Conservation (phyloP, 2,888 invertebrate species). For the Agrypnus murinus region DNA sequence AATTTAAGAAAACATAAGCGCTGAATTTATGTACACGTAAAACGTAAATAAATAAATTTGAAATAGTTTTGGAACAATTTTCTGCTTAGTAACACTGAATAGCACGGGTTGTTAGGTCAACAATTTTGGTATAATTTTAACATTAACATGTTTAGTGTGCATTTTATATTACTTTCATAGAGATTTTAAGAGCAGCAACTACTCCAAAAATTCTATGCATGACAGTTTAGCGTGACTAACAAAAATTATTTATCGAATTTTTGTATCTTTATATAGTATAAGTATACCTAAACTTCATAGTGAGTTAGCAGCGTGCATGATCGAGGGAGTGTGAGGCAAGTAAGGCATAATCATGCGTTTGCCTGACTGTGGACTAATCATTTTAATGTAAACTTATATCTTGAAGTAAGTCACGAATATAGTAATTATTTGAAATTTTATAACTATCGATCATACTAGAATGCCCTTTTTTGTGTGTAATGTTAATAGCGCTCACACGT, state of each 20-base stretch:
- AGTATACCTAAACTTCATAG: slow-evolving; percentile 50
- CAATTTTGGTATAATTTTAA: slow-evolving; percentile 39
- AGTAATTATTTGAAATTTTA: slow-evolving; percentile 55
- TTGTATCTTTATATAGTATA: slow-evolving; percentile 51
- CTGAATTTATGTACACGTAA: slow-evolving; percentile 14
- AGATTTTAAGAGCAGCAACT: slow-evolving; percentile 16
- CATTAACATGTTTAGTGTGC: slow-evolving; percentile 44
- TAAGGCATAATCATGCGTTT: slow-evolving; percentile 57
- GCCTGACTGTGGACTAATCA: slow-evolving; percentile 57
- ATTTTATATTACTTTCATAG: slow-evolving; percentile 32
- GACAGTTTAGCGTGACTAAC: slow-evolving; percentile 52
- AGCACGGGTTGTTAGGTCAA: slow-evolving; percentile 31
- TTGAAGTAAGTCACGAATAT: slow-evolving; percentile 56
- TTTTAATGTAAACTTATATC: slow-evolving; percentile 56
- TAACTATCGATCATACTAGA: slow-evolving; percentile 34
- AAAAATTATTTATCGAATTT: slow-evolving; percentile 56
- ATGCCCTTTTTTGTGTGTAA: background rate
- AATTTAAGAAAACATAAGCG: slow-evolving; percentile 1
- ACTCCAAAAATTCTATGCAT: slow-evolving; percentile 46
- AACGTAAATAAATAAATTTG: slow-evolving; percentile 1
- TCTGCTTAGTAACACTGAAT: slow-evolving; percentile 20
- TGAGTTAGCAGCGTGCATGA: slow-evolving; percentile 49
- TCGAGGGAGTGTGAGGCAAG: slow-evolving; percentile 54
- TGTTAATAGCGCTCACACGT: slow-evolving; percentile 11
- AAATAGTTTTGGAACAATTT: slow-evolving; percentile 24